Conservation (phyloP, 1,140 invertebrate genomes). For the Aphelinus certus region DNA sequence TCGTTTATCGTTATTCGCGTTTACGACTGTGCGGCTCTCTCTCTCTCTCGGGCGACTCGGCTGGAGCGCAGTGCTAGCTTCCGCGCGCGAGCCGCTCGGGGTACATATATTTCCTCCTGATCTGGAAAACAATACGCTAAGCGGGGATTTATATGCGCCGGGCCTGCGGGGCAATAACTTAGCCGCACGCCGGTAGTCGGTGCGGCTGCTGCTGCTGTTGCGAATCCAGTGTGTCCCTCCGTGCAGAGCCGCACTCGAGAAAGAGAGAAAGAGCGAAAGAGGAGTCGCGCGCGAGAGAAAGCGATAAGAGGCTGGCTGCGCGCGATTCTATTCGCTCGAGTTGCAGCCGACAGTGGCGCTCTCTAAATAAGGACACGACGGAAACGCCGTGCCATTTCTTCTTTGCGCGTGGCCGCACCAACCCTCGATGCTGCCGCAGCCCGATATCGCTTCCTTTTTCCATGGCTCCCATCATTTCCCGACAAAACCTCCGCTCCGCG, state of each 20-base stretch:
- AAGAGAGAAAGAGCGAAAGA: conserved; percentile 28
- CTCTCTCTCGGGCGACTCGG: neutral
- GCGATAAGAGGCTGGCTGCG: conserved; percentile 9
- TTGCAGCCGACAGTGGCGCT: conserved; percentile 41
- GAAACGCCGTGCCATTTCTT: conserved; percentile 55
- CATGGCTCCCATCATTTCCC: conserved; percentile 5
- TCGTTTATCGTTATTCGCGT: neutral
- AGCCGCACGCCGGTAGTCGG: conserved; percentile 46
- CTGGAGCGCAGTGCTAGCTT: conserved; percentile 5
- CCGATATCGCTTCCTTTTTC: neutral
- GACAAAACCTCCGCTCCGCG: neutral
- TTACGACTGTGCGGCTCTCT: neutral
- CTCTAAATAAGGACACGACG: conserved; percentile 60
- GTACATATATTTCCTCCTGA: conserved; percentile 64
- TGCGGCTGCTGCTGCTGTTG: neutral
- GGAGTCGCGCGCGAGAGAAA: conserved; percentile 4
- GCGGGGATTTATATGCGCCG: conserved; percentile 60
- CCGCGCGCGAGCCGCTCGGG: conserved; percentile 28
- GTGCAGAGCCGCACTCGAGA: neutral
- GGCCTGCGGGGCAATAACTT: conserved; percentile 56
- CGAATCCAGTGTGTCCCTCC: neutral
- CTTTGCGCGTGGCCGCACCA: conserved; percentile 31
- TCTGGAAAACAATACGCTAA: conserved; percentile 65
- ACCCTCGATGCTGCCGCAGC: neutral
- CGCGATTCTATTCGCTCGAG: conserved; percentile 45